phyloP scores from a whole-genome alignment of 2,888 invertebrate species.

The Drosophila cracens region DNA sequence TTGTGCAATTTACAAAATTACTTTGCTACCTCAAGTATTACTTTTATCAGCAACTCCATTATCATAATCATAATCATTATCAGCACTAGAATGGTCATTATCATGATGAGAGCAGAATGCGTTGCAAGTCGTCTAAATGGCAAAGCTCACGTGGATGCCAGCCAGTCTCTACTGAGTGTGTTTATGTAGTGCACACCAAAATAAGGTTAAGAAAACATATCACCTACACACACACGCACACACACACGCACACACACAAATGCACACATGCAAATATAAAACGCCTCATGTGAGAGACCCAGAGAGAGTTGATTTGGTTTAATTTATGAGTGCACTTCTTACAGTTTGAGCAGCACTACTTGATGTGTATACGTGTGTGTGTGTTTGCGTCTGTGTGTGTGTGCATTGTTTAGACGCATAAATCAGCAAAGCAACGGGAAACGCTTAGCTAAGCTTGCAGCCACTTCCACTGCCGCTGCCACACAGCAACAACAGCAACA shows the following conservation, averaged over 20 bases:
- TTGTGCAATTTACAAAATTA: conserved; percentile 75
- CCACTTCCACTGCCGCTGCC: conserved; percentile 32
- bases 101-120: conserved; percentile 33
- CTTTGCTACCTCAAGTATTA: conserved; percentile 43
- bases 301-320: conserved; percentile 58
- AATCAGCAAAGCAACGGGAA: conserved; percentile 72
- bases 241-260: neutral
- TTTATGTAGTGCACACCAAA: conserved; percentile 47
- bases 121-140: conserved; percentile 46
- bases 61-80: conserved; percentile 28
- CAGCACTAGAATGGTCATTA: conserved; percentile 8
- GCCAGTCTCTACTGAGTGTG: conserved; percentile 10
- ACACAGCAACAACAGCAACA: conserved; percentile 36
- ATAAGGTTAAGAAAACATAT: conserved; percentile 74
- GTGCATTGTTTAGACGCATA: conserved; percentile 51
- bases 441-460: conserved; percentile 72
- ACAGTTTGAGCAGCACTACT: conserved; percentile 70
- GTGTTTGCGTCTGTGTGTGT: neutral
- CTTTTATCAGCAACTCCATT: conserved; percentile 3
- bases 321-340: conserved; percentile 68
- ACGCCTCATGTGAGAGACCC: neutral
- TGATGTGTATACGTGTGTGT: neutral
- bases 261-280: neutral
- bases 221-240: conserved; percentile 18
- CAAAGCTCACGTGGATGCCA: conserved; percentile 44